phyloP scores from a whole-genome alignment of 2,888 invertebrate genomes.

The Leucania comma region DNA sequence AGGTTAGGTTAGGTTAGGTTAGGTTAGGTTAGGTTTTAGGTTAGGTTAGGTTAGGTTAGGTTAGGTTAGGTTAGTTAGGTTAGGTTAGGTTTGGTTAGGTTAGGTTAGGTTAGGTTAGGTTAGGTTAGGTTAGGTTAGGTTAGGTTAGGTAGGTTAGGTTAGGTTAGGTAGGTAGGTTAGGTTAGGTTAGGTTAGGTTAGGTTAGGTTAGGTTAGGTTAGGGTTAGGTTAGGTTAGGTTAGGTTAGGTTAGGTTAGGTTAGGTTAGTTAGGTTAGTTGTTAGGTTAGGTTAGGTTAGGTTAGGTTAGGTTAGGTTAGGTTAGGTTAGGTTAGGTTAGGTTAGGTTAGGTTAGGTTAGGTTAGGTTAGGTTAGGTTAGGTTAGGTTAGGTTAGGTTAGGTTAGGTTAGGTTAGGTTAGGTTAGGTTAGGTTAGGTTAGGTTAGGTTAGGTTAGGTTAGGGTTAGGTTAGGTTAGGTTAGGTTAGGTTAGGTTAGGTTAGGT shows the following conservation, averaged over 20 bases:
- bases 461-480: slow-evolving; percentile 39
- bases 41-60: slow-evolving; percentile 61
- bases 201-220: no score
- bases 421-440: slow-evolving; percentile 52
- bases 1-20: no score
- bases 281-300: no score
- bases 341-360: no score
- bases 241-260: no score
- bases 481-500: slow-evolving; percentile 19
- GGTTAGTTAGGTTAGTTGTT: no score
- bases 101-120: slow-evolving; percentile 1
- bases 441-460: slow-evolving; percentile 50
- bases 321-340: no score
- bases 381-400: no score
- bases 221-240: no score
- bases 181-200: no score
- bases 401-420: slow-evolving; percentile 29
- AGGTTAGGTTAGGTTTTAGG: slow-evolving; percentile 27
- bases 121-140: slow-evolving; percentile 59
- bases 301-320: no score
- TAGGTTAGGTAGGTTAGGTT: slow-evolving; percentile 51
- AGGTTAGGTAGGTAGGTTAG: slow-evolving; percentile 29
- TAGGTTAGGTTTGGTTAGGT: slow-evolving; percentile 62
- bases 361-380: no score
- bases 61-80: slow-evolving; percentile 62